Evolutionary conservation across 2,797 vertebrate genomes (phyloP).

Genomic region (Euthynnus affinis): DNA sequence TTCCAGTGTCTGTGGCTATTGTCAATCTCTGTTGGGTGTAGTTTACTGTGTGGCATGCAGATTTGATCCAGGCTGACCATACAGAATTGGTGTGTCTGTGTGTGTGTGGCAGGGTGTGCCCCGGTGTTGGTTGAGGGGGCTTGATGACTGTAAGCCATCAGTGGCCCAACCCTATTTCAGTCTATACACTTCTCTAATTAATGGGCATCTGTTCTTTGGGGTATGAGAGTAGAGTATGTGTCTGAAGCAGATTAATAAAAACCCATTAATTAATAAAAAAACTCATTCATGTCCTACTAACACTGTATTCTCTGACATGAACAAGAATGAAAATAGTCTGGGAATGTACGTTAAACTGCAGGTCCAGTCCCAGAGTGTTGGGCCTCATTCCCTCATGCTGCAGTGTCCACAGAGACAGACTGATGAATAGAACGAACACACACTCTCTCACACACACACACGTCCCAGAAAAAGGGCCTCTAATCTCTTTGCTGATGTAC

Average conservation of each 20-base stretch:
- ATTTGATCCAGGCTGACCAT: too few species aligned
- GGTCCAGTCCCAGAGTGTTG: conserved; percentile 49
- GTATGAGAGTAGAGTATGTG: conserved; percentile 24
- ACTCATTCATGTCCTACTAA: conserved; percentile 52
- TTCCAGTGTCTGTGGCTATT: too few species aligned
- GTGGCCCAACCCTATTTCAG: too few species aligned
- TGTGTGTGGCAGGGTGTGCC: too few species aligned
- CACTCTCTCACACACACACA: conserved; percentile 26
- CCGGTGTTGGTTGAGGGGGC: too few species aligned
- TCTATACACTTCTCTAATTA: conserved; percentile 7
- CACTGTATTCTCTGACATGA: conserved; percentile 51
- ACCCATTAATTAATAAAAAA: conserved; percentile 41
- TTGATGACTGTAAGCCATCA: too few species aligned
- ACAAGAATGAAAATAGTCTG: conserved; percentile 47
- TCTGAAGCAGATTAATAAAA: conserved; percentile 55
- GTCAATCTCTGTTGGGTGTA: too few species aligned
- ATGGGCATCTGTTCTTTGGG: conserved; percentile 16
- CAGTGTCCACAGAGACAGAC: conserved; percentile 40
- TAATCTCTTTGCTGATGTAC: conserved; percentile 58
- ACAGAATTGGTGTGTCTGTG: too few species aligned
- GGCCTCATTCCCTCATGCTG: conserved; percentile 41
- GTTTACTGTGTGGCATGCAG: too few species aligned
- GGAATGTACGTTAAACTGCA: conserved; percentile 42
- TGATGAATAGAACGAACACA: conserved; percentile 43
- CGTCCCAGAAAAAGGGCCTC: conserved; percentile 49